A percentile compares a stretch with the other conserved stretches of the same genome.
These are phyloP conservation scores for Thaumetopoea pityocampa DNA, from an alignment of 1,140 invertebrate genomes.

Conservation along the genomic window DNA sequence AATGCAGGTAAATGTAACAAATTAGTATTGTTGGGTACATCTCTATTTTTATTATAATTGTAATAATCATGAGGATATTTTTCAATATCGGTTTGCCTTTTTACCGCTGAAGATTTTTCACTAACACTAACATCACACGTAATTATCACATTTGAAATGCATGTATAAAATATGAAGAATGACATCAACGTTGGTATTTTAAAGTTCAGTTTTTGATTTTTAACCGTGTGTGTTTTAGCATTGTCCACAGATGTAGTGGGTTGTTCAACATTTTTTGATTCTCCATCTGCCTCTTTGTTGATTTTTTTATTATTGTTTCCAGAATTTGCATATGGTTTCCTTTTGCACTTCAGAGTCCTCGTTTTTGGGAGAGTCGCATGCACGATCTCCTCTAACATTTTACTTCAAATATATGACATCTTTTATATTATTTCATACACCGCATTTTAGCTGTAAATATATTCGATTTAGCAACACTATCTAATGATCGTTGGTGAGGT, in stretches of 20 bases:
- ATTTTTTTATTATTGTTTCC: conserved; percentile 44
- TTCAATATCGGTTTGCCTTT: conserved; percentile 32
- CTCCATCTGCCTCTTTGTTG: conserved; percentile 13
- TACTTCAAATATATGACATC: conserved; percentile 55
- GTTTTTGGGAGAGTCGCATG: conserved; percentile 50
- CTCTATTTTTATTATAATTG: conserved; percentile 42
- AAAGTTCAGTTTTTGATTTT: conserved; percentile 28
- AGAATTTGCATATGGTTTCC: conserved; percentile 33
- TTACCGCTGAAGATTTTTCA: conserved; percentile 36
- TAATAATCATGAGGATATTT: conserved; percentile 50
- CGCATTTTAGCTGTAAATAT: too few species aligned
- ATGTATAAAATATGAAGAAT: conserved; percentile 52
- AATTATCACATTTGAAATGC: conserved; percentile 67
- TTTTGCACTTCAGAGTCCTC: conserved; percentile 31
- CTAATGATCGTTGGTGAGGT: too few species aligned
- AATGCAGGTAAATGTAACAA: conserved; percentile 18
- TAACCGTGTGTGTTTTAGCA: conserved; percentile 63
- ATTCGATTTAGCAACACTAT: too few species aligned
- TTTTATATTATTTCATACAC: conserved; percentile 35
- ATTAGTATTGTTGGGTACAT: conserved; percentile 33
- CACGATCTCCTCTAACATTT: conserved; percentile 65
- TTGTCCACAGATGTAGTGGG: conserved; percentile 46
- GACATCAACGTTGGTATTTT: conserved; percentile 33
- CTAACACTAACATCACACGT: conserved; percentile 66
- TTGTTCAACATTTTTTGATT: conserved; percentile 28